Conservation (phyloP, 2,888 invertebrate species). For the Idaea straminata region DNA sequence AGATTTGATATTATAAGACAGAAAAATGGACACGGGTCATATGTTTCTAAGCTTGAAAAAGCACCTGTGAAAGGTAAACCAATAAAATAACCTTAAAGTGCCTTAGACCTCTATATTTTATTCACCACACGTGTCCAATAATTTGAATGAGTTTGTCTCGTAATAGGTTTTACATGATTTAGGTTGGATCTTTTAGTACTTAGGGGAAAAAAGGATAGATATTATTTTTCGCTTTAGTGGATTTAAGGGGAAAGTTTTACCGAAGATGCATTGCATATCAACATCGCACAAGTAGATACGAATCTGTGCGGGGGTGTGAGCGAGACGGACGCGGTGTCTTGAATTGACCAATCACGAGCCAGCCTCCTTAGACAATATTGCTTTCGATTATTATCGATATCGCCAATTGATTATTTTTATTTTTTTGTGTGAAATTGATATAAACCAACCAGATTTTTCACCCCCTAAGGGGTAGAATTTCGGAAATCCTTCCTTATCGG, state of each 20-base stretch:
- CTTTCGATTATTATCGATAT: too few relatives aligned
- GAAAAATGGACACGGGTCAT: neutral
- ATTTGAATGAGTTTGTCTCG: neutral
- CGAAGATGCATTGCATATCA: too few relatives aligned
- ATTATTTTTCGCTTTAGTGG: neutral
- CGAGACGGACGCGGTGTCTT: too few relatives aligned
- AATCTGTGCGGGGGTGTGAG: too few relatives aligned
- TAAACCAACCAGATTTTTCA: too few relatives aligned
- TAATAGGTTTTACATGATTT: constrained; percentile 1
- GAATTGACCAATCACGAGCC: too few relatives aligned
- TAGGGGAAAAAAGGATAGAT: neutral
- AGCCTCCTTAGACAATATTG: too few relatives aligned
- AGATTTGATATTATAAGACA: neutral
- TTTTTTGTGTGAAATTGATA: too few relatives aligned
- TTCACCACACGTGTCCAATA: neutral
- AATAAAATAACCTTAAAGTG: neutral
- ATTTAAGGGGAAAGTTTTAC: neutral
- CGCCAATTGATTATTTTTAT: too few relatives aligned
- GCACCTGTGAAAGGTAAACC: neutral
- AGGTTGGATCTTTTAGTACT: neutral
- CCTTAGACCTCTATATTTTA: neutral
- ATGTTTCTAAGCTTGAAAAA: neutral
- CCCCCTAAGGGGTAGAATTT: too few relatives aligned
- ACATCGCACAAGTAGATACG: too few relatives aligned
- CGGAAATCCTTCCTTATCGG: too few relatives aligned